phyloP scores from a whole-genome alignment of 2,888 invertebrate species.

The Brachylomia viminalis region DNA sequence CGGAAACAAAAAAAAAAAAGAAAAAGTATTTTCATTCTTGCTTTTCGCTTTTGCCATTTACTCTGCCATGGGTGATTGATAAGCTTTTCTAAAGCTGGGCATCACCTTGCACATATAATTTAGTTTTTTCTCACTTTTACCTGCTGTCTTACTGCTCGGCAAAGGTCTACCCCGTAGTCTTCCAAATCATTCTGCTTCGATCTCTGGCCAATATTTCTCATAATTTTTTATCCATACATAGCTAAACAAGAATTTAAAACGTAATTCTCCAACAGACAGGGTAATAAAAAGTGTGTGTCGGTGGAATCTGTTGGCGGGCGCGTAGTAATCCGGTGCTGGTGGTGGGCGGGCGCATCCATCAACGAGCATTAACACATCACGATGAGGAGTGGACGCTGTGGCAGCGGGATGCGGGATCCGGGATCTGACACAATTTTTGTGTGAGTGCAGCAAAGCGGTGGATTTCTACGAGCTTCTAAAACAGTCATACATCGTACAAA shows the following conservation, averaged over 20 bases:
- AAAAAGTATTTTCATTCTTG: too few relatives aligned
- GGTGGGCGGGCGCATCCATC: slow-evolving; percentile 81
- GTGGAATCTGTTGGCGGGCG: slow-evolving; percentile 72
- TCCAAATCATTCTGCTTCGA: neutral
- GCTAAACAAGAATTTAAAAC: slow-evolving; percentile 43
- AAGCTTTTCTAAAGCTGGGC: neutral
- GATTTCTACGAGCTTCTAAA: neutral
- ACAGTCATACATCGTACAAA: neutral
- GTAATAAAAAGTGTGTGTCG: slow-evolving; percentile 60
- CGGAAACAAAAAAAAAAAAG: too few relatives aligned
- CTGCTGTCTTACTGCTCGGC: neutral
- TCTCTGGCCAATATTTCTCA: neutral
- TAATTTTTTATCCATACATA: neutral
- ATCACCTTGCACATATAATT: neutral
- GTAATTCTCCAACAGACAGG: slow-evolving; percentile 29
- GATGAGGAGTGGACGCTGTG: slow-evolving; percentile 61
- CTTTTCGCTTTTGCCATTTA: neutral
- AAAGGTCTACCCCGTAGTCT: neutral
- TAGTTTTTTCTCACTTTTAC: neutral
- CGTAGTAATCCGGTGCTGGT: slow-evolving; percentile 79
- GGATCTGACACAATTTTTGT: neutral
- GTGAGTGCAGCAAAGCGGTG: neutral
- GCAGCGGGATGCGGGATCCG: slow-evolving; percentile 54
- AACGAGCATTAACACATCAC: slow-evolving; percentile 83
- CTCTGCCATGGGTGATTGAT: neutral